Percentiles rank a stretch among this genome's conserved stretches.
These are phyloP conservation scores for Pristionchus fissidentatus DNA, from an alignment of 2,888 invertebrate species.

Conservation along the genomic window DNA sequence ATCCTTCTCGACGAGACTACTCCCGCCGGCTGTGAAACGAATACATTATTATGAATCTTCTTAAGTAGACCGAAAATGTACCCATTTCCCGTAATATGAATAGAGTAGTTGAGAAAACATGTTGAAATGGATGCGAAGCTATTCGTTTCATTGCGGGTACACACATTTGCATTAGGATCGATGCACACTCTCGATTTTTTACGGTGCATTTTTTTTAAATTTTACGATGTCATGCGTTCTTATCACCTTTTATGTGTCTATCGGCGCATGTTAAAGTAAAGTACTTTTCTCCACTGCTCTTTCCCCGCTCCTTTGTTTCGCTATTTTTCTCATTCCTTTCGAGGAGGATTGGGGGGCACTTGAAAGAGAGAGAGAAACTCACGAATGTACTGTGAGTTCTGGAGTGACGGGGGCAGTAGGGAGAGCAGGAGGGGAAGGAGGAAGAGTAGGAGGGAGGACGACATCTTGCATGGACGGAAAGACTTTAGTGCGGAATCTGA, in stretches of 20 bases:
- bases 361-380: slow-evolving; percentile 21
- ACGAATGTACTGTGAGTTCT: slow-evolving; percentile 40
- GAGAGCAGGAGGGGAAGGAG: slow-evolving; percentile 4
- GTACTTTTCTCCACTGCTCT: no score
- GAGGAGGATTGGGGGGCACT: neutral
- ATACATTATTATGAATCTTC: neutral
- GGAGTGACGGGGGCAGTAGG: neutral
- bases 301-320: neutral
- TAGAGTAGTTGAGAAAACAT: no score
- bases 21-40: slow-evolving; percentile 13
- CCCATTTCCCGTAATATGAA: no score
- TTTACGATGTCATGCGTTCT: neutral
- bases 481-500: slow-evolving; percentile 24
- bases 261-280: no score
- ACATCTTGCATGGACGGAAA: slow-evolving; percentile 20
- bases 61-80: no score
- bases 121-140: neutral
- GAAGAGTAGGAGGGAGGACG: neutral
- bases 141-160: no score
- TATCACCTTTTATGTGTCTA: no score
- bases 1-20: slow-evolving; percentile 55
- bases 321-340: neutral
- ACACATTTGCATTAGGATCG: neutral
- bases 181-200: neutral
- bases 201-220: neutral